Evolutionary conservation across 2,113 vertebrate genomes (phyloP), one percentile per base, ranked within the genome.

Genomic region (Nothocercus nigrocapillus): DNA sequence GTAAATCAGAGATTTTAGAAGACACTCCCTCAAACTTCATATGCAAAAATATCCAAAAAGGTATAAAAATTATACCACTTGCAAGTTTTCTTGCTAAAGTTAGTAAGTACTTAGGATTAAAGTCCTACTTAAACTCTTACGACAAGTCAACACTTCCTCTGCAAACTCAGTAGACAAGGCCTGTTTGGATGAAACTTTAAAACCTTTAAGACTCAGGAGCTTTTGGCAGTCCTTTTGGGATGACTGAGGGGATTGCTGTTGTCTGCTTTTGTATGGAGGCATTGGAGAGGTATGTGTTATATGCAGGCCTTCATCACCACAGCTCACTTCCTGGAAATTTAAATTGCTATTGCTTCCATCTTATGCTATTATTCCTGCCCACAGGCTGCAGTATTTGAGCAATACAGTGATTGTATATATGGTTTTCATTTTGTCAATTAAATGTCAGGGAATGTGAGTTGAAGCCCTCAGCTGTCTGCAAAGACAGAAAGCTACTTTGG

Each of bases 381-480:
- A 28, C 32, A 58, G 34, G 30, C 38, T 73, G 63, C 25, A 7
- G 28, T 24, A 76, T 64, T 73, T 82, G 49, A 77, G 28, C n/a
- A 76, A 82, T 36, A 9, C 24, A 62, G 4, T 51, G 32, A 66
- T 88, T 63, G 18, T 42, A 45, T n/a, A 58, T 58, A 49, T 5
- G 5, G 15, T 20, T 94, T 90, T 86, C 7, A n/a, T 66, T 93
- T 81, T 81, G 73, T 15, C 40, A 83, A 12, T 77, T 86, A 70
- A 81, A 67, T 1, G 1, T 36, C 34, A 59, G 13, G 13, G 40
- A 54, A 13, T 4, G 21, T 67, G 45, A 86, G 44, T 5, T 2
- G 4, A 93, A 90, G 38, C 47, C 59, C 6, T 1, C 5, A 70
- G 77, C 20, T 78, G 30, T 13, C 61, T 90, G 30, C 40, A 78